Evolutionary conservation across 2,888 invertebrate genomes (phyloP), one percentile per base, ranked within the genome.

Genomic region (Morpho achilles): DNA sequence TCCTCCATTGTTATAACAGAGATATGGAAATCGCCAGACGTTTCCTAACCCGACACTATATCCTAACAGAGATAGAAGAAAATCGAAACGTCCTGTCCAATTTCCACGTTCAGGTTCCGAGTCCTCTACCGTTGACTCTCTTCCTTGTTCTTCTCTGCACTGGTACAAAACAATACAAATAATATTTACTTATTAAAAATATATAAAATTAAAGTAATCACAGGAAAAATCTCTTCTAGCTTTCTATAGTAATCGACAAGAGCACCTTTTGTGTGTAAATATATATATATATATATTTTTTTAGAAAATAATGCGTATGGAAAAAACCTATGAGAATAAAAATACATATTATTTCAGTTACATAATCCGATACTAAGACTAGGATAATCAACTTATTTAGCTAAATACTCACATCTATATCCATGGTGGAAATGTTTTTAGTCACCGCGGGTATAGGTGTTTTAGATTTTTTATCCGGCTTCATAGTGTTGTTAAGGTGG

Each of bases 21-120:
- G 90, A 76, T 94, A 95, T 3, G 95, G 95, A 79, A 95, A 95
- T 32, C 95, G 88, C 95, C 95, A 95, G 16, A 95, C 94, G 74
- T 95, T 95, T 65, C 95, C 95, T 57, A 95, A 82, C 2, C 95
- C 95, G 53, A 95, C 95, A 63, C 94, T 94, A 77, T 94, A 95
- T 40, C 94, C 95, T 61, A 95, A 82, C 60, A 95, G 86, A 8
- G 94, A 94, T 43, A 95, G 85, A 32, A 95, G 87, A 77, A 95
- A 95, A 82, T 95, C 95, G 72, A 94, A 94, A 59, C 94, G 92
- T n/a, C 94, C 94, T 9, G 94, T 93, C 95, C 95, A 95, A 73
- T 93, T 94, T 61, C 94, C 94, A 6, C 94, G 91, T 70, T 92
- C 94, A 8, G 93, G 94, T 65, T 87, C 84, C 3, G 73, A 61